These are phyloP conservation scores for Ennomos erosarius DNA, from an alignment of 2,888 invertebrate genomes.

Conservation along the genomic window DNA sequence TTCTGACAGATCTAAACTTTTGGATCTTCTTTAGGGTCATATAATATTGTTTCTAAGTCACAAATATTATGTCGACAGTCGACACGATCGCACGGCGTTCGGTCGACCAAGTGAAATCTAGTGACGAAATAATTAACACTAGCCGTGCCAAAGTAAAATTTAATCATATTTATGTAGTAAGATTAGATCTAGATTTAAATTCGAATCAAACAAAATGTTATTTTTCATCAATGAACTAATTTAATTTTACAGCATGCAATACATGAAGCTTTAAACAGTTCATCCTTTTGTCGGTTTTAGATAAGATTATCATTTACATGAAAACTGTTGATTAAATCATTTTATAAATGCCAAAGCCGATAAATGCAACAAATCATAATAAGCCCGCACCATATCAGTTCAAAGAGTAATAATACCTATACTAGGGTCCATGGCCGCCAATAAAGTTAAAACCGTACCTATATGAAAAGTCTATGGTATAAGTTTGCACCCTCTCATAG, in stretches of 20 bases:
- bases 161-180: too few relatives aligned
- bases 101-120: too few relatives aligned
- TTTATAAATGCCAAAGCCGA: slow-evolving; percentile 37
- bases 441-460: neutral
- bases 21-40: too few relatives aligned
- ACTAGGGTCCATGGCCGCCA: neutral
- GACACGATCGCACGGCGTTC: too few relatives aligned
- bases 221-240: slow-evolving; percentile 13
- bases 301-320: slow-evolving; percentile 13
- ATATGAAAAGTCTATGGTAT: slow-evolving; percentile 26
- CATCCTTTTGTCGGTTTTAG: slow-evolving; percentile 13
- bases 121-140: too few relatives aligned
- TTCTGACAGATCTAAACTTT: too few relatives aligned
- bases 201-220: neutral
- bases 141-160: too few relatives aligned
- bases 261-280: slow-evolving; percentile 9
- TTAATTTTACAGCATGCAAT: slow-evolving; percentile 3
- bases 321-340: slow-evolving; percentile 27
- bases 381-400: too few relatives aligned
- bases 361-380: slow-evolving; percentile 14
- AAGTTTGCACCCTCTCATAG: slow-evolving; percentile 50
- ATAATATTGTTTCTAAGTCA: too few relatives aligned
- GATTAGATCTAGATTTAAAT: too few relatives aligned
- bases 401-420: too few relatives aligned
- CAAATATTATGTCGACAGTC: too few relatives aligned